A percentile compares a stretch with the other conserved stretches of the same genome.
Conservation (phyloP, 2,113 vertebrate genomes). For the Gobiocypris rarus region DNA sequence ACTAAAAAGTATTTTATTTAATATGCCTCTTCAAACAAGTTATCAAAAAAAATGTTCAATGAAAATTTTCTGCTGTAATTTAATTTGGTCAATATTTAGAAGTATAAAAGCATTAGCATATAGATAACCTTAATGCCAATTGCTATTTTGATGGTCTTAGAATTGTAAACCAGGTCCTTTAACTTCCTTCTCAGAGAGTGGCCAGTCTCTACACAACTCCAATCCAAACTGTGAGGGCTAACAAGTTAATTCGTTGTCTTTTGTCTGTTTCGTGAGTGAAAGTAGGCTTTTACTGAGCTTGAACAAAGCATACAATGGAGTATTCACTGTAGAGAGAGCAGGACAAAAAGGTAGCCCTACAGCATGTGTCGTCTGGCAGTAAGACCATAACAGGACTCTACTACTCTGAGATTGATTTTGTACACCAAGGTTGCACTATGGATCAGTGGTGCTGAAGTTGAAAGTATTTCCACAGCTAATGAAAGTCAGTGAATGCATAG, state of each 20-base stretch:
- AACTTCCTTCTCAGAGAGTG: background rate
- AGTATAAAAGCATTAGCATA: background rate
- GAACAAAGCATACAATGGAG: conserved; percentile 38
- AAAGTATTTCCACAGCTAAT: conserved; percentile 30
- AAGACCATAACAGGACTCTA: conserved; percentile 10
- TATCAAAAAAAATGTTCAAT: background rate
- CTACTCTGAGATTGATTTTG: conserved; percentile 30
- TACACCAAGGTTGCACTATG: conserved; percentile 25
- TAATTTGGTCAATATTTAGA: background rate
- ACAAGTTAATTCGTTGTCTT: conserved; percentile 34
- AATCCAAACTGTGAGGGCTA: background rate
- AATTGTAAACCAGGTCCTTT: background rate
- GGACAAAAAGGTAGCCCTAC: conserved; percentile 2
- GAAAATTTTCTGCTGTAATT: background rate
- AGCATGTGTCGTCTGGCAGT: background rate
- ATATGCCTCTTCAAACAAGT: background rate
- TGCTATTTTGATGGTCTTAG: background rate
- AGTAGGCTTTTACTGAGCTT: conserved; percentile 26
- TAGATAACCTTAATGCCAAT: background rate
- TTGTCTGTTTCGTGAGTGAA: background rate
- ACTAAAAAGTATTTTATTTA: background rate
- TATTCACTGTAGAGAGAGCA: background rate
- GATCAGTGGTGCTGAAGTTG: conserved; percentile 30
- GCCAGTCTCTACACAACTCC: conserved; percentile 4
- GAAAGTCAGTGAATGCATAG: conserved; percentile 33